Conservation (phyloP, 1,140 invertebrate species). For the Diabrotica undecimpunctata region DNA sequence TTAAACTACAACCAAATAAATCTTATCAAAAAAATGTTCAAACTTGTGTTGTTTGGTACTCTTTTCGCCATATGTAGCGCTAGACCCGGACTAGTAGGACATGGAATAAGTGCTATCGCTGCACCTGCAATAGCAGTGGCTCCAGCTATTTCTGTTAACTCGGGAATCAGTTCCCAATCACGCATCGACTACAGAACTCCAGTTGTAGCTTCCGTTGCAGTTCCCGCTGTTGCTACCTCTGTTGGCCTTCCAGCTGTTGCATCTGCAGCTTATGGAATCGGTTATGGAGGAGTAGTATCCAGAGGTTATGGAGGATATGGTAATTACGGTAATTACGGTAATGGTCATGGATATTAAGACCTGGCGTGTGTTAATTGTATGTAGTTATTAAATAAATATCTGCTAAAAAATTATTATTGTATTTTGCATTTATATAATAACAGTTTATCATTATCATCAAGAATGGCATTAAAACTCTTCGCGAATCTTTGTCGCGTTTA, state of each 20-base stretch:
- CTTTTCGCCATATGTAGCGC: background rate
- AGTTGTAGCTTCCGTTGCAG: background rate
- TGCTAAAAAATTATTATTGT: too few species aligned
- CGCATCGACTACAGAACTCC: background rate
- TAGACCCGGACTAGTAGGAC: background rate
- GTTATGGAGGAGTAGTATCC: background rate
- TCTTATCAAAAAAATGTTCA: background rate
- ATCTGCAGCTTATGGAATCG: background rate
- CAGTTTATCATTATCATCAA: too few species aligned
- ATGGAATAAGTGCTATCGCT: background rate
- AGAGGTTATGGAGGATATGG: background rate
- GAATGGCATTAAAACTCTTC: too few species aligned
- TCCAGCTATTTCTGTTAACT: background rate
- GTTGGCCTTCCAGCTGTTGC: background rate
- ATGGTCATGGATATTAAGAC: background rate
- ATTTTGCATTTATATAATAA: too few species aligned
- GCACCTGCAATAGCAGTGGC: background rate
- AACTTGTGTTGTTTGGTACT: background rate
- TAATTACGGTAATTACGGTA: background rate
- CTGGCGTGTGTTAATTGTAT: too few species aligned
- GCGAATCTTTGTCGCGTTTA: too few species aligned
- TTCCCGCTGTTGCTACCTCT: background rate
- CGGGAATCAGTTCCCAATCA: background rate
- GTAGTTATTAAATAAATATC: too few species aligned
- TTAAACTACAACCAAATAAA: too few species aligned